Percentiles rank a stretch among this genome's conserved stretches.
These are phyloP conservation scores for Cassiopea xamachana DNA, from an alignment of 30 jellyfish, hydroid and myxozoan species.

Conservation along the genomic window DNA sequence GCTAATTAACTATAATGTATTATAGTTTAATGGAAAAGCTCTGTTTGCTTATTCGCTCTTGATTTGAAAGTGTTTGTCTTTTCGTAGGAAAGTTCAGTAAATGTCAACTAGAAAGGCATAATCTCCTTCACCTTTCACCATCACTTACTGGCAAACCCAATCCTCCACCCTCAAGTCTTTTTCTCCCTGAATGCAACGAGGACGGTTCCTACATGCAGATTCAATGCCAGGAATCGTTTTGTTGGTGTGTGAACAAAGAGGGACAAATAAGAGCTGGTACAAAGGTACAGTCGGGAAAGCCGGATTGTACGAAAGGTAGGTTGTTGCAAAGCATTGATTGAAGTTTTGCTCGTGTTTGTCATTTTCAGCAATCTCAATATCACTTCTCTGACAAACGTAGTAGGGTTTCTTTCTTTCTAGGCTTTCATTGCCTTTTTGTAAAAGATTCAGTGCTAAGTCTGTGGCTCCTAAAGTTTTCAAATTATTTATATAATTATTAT, in stretches of 20 bases:
- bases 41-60: too few species aligned
- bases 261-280: conserved; percentile 32
- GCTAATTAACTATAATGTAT: too few species aligned
- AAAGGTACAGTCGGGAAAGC: not conserved
- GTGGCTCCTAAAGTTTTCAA: too few species aligned
- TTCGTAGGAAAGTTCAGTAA: conserved; percentile 1
- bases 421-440: too few species aligned
- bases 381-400: not conserved
- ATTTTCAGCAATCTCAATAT: not conserved
- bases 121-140: not conserved
- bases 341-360: not conserved
- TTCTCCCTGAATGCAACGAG: not conserved
- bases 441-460: too few species aligned
- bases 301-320: conserved; percentile 42
- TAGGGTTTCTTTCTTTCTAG: not conserved
- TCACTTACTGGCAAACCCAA: not conserved
- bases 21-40: too few species aligned
- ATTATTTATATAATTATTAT: too few species aligned
- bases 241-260: conserved; percentile 54
- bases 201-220: conserved; percentile 21
- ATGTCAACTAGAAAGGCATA: conserved; percentile 11
- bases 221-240: conserved; percentile 28
- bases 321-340: not conserved
- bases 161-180: not conserved
- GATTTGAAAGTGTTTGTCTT: too few species aligned